A percentile compares a stretch with the other conserved stretches of the same genome.
Conservation (phyloP, 1,140 invertebrate genomes). For the Drosophila nigrodunni region DNA sequence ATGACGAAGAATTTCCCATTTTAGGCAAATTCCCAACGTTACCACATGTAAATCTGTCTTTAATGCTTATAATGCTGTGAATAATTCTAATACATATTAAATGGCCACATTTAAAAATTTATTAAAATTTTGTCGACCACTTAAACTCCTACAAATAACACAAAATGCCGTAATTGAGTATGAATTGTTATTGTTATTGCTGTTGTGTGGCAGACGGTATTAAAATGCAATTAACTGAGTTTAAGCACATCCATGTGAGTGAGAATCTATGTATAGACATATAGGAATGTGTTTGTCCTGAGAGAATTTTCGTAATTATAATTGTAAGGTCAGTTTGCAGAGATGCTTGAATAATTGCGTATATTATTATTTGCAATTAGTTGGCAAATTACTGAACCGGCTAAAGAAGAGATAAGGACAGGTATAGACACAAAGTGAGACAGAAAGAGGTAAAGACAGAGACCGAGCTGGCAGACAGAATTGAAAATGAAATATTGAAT, state of each 20-base stretch:
- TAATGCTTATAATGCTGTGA: no score
- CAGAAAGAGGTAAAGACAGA: background rate
- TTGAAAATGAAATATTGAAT: constrained; percentile 54
- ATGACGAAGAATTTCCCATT: no score
- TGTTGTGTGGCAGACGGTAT: no score
- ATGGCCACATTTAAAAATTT: no score
- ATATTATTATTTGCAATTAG: constrained; percentile 73
- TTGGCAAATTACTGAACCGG: constrained; percentile 45
- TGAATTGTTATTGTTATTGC: no score
- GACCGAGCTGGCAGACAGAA: constrained; percentile 25
- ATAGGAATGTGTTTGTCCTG: constrained; percentile 17
- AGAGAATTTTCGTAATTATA: constrained; percentile 45
- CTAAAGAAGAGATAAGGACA: background rate
- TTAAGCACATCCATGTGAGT: background rate
- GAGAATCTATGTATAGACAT: constrained; percentile 3
- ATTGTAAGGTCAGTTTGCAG: constrained; percentile 42
- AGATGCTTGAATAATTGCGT: constrained; percentile 42
- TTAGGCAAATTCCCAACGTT: no score
- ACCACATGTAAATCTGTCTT: no score
- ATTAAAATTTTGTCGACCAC: no score
- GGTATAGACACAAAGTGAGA: constrained; percentile 7
- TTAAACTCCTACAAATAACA: no score
- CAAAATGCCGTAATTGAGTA: no score
- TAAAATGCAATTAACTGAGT: constrained; percentile 30
- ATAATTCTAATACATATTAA: no score